Percentiles rank a stretch among this genome's conserved stretches.
Evolutionary conservation across 2,113 vertebrate species (phyloP).

Genomic region (Pagrus major): DNA sequence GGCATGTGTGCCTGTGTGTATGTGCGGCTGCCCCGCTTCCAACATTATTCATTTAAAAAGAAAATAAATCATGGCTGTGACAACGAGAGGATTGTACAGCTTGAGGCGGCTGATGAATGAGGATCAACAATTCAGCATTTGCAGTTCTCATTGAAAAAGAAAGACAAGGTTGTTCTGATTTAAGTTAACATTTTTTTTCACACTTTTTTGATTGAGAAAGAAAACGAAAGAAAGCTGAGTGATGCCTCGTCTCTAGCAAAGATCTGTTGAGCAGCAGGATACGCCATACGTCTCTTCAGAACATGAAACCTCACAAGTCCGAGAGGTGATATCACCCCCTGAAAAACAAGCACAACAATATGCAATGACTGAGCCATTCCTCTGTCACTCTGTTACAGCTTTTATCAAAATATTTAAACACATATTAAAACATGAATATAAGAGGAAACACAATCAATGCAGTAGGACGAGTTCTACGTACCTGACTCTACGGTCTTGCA

Average conservation of each 20-base stretch:
- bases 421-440: not conserved
- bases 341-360: not conserved
- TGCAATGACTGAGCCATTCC: not conserved
- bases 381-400: not conserved
- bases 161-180: not conserved
- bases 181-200: not conserved
- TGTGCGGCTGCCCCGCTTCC: slow-evolving; percentile 13
- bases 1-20: slow-evolving; percentile 18
- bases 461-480: slow-evolving; percentile 18
- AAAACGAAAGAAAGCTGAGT: not conserved
- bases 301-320: slow-evolving; percentile 66
- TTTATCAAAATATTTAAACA: not conserved
- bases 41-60: slow-evolving; percentile 4
- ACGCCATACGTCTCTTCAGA: not conserved
- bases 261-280: slow-evolving; percentile 58
- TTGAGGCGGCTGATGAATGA: too few relatives aligned
- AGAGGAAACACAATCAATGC: not conserved
- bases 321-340: not conserved
- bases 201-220: not conserved
- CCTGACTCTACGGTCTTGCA: slow-evolving; percentile 47
- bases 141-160: slow-evolving; percentile 3
- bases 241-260: slow-evolving; percentile 39
- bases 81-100: not conserved
- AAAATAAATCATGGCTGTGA: not conserved
- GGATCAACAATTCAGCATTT: too few relatives aligned